Base-by-base conservation (phyloP, 2,888 invertebrate genomes). In the Abscondita cerata region DNA sequence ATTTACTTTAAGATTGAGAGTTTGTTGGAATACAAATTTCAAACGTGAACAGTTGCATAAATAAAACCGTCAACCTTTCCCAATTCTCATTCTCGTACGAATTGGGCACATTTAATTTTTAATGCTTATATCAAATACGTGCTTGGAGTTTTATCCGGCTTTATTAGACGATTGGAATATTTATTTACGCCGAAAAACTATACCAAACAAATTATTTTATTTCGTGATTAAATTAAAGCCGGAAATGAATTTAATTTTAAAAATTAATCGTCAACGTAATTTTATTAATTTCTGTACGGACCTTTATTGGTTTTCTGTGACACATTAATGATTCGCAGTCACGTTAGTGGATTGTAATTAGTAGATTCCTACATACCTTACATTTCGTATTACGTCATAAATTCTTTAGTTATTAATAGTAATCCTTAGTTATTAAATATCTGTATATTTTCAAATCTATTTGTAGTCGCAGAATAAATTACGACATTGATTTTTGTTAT, bases 311-410 rank as follows among this genome's bases (percentile, higher is more conserved):
- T 36, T 36, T 53, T 20, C 18, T 51, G 33, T 20, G 52, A 57
- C 19, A 52, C 53, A 59, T 59, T 59, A 53, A 38, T 59, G 44
- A 53, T 59, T 52, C 51, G 33, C 18, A 20, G 20, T 19, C 47
- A 55, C 20, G 38, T 20, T 47, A 55, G 25, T 34, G 16, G 41
- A 25, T n/a, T n/a, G 20, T 34, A 55, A 55, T 55, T 55, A 55
- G 48, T 46, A 38, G 38, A 2, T 48, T 38, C 51, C 51, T 34
- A 51, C 12, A 51, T 51, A 34, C 33, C 51, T 31, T 51, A 31
- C 12, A 51, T 33, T 51, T 33, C n/a, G 13, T 36, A 51, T 13
- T 11, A 1, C 34, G 3, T 16, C 16, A 15, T 16, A 51, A 34
- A 51, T 51, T 51, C 34, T 51, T 51, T 51, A 13, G 11, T 33